Evolutionary conservation across 2,888 invertebrate species (phyloP).

Genomic region (Acleris sparsana): DNA sequence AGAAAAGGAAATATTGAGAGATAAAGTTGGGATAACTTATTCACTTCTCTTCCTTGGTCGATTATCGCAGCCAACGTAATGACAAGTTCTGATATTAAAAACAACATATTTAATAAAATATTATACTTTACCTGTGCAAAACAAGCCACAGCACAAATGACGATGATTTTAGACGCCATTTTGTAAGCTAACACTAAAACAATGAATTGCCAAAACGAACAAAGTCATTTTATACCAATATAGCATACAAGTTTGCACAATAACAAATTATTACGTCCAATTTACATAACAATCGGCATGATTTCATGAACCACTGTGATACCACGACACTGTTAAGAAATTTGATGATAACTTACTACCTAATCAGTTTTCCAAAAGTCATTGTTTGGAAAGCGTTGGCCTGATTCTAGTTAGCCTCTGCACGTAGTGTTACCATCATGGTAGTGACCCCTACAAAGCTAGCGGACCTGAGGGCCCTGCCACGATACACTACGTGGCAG

Average conservation of each 20-base stretch:
- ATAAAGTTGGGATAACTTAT: no score
- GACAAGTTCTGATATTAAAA: no score
- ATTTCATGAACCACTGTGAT: slow-evolving; percentile 12
- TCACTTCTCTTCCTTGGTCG: no score
- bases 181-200: slow-evolving; percentile 28
- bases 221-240: slow-evolving; percentile 12
- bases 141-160: slow-evolving; percentile 38
- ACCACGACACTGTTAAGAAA: slow-evolving; percentile 2
- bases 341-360: neutral
- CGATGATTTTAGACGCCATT: slow-evolving; percentile 39
- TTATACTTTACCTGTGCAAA: slow-evolving; percentile 37
- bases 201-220: slow-evolving; percentile 24
- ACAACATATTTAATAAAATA: no score
- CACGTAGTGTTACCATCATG: no score
- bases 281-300: slow-evolving; percentile 28
- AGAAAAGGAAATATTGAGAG: no score
- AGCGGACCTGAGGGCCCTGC: no score
- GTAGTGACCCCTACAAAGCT: no score
- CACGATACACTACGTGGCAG: no score
- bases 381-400: neutral
- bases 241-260: slow-evolving; percentile 16
- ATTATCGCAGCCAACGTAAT: no score
- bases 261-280: slow-evolving; percentile 3
- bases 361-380: neutral
- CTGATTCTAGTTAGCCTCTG: no score